phyloP scores from a whole-genome alignment of 2,797 vertebrate species.

The Intellagama lesueurii region DNA sequence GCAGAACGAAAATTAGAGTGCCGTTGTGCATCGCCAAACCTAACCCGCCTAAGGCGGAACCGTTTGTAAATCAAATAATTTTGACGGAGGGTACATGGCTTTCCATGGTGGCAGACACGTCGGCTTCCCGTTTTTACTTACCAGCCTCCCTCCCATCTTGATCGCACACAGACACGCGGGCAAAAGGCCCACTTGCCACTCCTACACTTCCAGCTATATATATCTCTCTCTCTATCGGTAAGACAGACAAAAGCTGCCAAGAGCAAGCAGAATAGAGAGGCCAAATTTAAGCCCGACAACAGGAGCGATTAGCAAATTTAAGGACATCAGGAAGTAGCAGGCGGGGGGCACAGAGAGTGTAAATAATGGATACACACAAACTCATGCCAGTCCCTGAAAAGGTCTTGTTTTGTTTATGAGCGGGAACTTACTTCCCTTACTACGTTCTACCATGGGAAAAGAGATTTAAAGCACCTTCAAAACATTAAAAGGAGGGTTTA shows the following conservation, averaged over 20 bases:
- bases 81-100: constrained; percentile 62
- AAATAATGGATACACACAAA: constrained; percentile 77
- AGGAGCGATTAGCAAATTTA: constrained; percentile 74
- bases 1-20: constrained; percentile 54
- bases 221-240: too few relatives aligned
- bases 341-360: constrained; percentile 66
- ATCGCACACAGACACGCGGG: not conserved
- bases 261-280: constrained; percentile 71
- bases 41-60: constrained; percentile 75
- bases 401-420: constrained; percentile 63
- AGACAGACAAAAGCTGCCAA: constrained; percentile 50
- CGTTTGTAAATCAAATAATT: constrained; percentile 61
- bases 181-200: constrained; percentile 16
- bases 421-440: constrained; percentile 65
- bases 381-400: constrained; percentile 67
- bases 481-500: not conserved
- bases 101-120: constrained; percentile 45
- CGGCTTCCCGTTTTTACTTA: constrained; percentile 46
- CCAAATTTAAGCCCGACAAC: constrained; percentile 77
- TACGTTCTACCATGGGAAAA: constrained; percentile 65
- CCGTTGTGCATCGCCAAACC: constrained; percentile 64
- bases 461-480: constrained; percentile 64
- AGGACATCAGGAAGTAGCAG: constrained; percentile 73
- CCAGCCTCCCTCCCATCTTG: not conserved
- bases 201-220: constrained; percentile 43